Percentiles rank a stretch among this genome's conserved stretches.
These are phyloP conservation scores for Clupea harengus DNA, from an alignment of 2,113 vertebrate species.

Conservation along the genomic window DNA sequence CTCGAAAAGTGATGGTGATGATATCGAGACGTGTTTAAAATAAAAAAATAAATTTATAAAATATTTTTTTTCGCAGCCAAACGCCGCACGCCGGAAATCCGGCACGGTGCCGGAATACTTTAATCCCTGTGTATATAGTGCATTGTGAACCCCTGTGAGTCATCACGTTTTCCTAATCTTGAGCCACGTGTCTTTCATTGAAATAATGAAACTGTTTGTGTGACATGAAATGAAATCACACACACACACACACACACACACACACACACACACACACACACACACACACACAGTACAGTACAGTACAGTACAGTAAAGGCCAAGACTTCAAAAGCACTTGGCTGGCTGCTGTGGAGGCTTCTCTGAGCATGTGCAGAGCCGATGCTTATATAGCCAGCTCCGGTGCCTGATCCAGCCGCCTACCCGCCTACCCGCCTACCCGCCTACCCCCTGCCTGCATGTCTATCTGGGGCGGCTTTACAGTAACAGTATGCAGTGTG, in stretches of 20 bases:
- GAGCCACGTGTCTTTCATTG: too few relatives aligned
- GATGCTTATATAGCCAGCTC: neutral
- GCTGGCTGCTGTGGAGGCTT: neutral
- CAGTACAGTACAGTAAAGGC: neutral
- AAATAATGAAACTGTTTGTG: too few relatives aligned
- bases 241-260: neutral
- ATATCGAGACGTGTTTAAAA: too few relatives aligned
- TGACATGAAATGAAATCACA: too few relatives aligned
- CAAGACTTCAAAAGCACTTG: neutral
- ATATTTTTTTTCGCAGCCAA: too few relatives aligned
- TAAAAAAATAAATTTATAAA: too few relatives aligned
- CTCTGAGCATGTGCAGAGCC: neutral
- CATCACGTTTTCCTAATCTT: too few relatives aligned
- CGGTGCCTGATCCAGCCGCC: neutral
- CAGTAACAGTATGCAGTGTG: slow-evolving; percentile 11
- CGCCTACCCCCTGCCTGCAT: neutral
- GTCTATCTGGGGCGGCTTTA: neutral
- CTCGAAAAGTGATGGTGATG: too few relatives aligned
- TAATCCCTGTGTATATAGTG: too few relatives aligned
- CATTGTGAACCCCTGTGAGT: too few relatives aligned
- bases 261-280: neutral
- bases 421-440: neutral
- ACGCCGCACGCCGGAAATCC: too few relatives aligned
- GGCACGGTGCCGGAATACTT: too few relatives aligned
- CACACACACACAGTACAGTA: neutral